Conservation (phyloP, 2,113 vertebrate species). For the Malurus melanocephalus region DNA sequence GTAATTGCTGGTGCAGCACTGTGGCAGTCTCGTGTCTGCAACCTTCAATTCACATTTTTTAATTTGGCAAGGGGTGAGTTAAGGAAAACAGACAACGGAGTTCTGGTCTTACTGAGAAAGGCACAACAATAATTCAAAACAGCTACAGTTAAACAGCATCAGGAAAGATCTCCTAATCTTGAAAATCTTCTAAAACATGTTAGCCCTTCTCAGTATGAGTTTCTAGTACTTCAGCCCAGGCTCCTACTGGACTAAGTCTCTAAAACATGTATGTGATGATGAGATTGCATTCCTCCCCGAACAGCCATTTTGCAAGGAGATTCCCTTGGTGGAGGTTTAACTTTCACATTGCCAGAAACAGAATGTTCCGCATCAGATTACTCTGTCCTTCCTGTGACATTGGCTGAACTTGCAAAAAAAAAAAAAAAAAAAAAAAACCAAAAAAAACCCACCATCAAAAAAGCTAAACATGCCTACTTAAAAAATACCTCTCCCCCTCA, state of each 20-base stretch:
- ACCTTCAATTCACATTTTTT: background rate
- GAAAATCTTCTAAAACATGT: background rate
- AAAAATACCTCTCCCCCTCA: background rate
- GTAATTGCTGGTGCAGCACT: background rate
- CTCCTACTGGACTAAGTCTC: background rate
- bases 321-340: background rate
- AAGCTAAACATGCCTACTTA: background rate
- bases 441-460: background rate
- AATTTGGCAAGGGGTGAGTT: background rate
- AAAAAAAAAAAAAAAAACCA: no score
- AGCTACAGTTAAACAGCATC: background rate
- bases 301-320: background rate
- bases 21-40: background rate
- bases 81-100: background rate
- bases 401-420: background rate
- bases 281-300: background rate
- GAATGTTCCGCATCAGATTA: background rate
- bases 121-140: background rate
- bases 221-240: background rate
- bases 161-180: background rate
- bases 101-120: accelerated
- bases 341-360: background rate
- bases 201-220: background rate
- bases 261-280: background rate
- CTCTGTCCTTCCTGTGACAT: background rate